These are phyloP conservation scores for Mayetiola destructor DNA, from an alignment of 2,888 invertebrate species.

Conservation along the genomic window DNA sequence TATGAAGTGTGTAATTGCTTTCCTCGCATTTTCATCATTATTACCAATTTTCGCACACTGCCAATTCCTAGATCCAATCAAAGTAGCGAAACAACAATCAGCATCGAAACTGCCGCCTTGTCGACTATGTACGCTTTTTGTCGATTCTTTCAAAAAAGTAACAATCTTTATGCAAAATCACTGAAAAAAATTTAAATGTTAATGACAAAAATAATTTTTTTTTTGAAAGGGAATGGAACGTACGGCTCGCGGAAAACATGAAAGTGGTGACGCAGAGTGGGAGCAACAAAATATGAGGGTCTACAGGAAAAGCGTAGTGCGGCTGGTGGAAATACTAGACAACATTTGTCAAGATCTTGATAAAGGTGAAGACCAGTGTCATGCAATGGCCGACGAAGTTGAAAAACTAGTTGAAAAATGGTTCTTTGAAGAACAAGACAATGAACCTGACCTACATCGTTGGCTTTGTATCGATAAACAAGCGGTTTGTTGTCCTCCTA, in stretches of 20 bases:
- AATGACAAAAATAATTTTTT: slow-evolving; percentile 11
- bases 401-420: slow-evolving; percentile 74
- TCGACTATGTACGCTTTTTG: slow-evolving; percentile 57
- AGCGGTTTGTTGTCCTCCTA: slow-evolving; percentile 68
- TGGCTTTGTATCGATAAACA: slow-evolving; percentile 69
- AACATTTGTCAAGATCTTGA: slow-evolving; percentile 62
- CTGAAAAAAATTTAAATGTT: slow-evolving; percentile 4
- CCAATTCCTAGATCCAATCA: background rate
- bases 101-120: slow-evolving; percentile 54
- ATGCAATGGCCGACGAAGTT: slow-evolving; percentile 66
- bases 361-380: slow-evolving; percentile 65
- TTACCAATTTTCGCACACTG: background rate
- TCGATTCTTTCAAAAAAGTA: slow-evolving; percentile 55
- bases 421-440: slow-evolving; percentile 60
- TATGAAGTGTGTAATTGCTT: no score
- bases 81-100: background rate
- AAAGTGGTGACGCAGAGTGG: slow-evolving; percentile 88
- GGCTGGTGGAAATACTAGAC: slow-evolving; percentile 72
- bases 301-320: slow-evolving; percentile 75
- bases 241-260: slow-evolving; percentile 76
- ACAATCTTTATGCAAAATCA: slow-evolving; percentile 21
- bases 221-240: slow-evolving; percentile 49
- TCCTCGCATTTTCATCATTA: no score
- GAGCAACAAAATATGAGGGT: slow-evolving; percentile 74
- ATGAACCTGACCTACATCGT: slow-evolving; percentile 41